Conservation (phyloP, 2,888 invertebrate species). For the Nowickia ferox region DNA sequence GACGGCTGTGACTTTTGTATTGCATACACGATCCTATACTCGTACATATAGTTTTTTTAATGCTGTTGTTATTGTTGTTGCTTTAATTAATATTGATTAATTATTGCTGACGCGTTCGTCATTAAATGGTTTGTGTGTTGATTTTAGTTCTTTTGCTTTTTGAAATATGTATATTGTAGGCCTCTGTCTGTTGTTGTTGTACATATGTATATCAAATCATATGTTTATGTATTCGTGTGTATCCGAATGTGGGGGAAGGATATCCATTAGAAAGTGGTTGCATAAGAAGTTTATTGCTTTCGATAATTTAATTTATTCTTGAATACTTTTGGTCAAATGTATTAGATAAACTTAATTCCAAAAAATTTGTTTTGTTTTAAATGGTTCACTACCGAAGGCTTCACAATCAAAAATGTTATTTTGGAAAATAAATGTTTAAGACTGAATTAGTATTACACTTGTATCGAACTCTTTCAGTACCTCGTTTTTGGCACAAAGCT, state of each 20-base stretch:
- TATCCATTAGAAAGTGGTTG: not conserved
- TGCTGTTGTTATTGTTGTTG: slow-evolving; percentile 66
- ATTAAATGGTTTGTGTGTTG: slow-evolving; percentile 56
- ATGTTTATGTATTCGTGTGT: not conserved
- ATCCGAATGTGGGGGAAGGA: slow-evolving; percentile 5
- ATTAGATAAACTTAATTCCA: no score
- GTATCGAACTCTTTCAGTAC: no score
- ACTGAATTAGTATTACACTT: no score
- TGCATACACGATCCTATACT: slow-evolving; percentile 19
- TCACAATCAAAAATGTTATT: no score
- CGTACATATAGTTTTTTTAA: slow-evolving; percentile 28
- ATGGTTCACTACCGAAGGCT: no score
- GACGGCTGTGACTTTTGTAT: slow-evolving; percentile 24
- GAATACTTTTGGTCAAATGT: no score
- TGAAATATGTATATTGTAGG: slow-evolving; percentile 8
- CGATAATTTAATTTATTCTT: no score
- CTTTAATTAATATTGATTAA: slow-evolving; percentile 82
- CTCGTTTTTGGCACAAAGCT: no score
- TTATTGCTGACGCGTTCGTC: slow-evolving; percentile 81
- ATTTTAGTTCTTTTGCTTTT: slow-evolving; percentile 15
- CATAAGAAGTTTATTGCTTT: not conserved
- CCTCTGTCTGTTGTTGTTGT: not conserved
- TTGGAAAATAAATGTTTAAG: no score
- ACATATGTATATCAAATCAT: no score
- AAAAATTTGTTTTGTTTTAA: no score